Base-by-base conservation (phyloP, 2,797 vertebrate genomes). In the Sebastes matsubarae region DNA sequence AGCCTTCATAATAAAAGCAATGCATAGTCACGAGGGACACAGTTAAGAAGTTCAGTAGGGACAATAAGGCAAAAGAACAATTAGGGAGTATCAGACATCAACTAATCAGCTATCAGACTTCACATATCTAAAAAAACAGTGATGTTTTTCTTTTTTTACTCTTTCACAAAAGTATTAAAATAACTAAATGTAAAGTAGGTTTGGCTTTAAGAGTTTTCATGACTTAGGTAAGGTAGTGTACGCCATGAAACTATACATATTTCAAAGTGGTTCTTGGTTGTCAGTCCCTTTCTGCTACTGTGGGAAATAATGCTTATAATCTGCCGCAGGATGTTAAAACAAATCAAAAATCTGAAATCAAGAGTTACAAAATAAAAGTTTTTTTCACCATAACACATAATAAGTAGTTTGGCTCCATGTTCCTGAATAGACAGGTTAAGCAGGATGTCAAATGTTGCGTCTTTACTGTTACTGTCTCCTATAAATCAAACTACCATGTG, bases 1-100 rank as follows among this genome's bases (percentile, higher is more conserved):
- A 86, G 68, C 70, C 69, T 83, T 87, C 68, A 65, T 42, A 76
- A 29, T 63, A 77, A 79, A 82, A 84, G 79, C 55, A 83, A 94
- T 95, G 94, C 94, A 96, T 95, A 95, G 94, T 94, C 79, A 86
- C 77, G 80, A 86, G 55, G 60, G 59, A 75, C 73, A 89, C 8
- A 30, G 75, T 64, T 30, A 46, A 78, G 78, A 81, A 80, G 24
- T 70, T 83, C 59, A 76, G 58, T 57, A 64, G 71, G 68, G 78
- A 81, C 65, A 72, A 76, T 79, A 87, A 91, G 87, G 87, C 82
- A 80, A 90, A 88, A 73, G 24, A 74, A 82, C 25, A 70, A n/a
- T 30, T 18, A 61, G 61, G 79, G 57, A 82, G n/a, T 14, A 34
- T 82, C 38, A 71, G 46, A 58, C 52, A 57, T 38, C 2, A 50